Conservation (phyloP, 2,797 vertebrate genomes). For the Chrysocyon brachyurus region DNA sequence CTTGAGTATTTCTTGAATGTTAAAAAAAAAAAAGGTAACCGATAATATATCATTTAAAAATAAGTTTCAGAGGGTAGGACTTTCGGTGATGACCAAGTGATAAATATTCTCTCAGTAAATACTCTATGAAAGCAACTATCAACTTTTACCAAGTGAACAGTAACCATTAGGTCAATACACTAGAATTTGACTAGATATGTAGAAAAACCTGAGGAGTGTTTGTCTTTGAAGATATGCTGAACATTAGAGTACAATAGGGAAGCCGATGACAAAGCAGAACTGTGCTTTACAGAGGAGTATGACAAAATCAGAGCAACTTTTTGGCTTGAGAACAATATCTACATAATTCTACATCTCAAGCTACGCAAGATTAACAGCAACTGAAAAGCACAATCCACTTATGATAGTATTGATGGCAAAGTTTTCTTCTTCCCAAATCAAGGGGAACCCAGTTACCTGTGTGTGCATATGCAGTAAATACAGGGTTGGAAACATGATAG, state of each 20-base stretch:
- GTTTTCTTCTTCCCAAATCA: neutral
- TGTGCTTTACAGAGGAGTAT: neutral
- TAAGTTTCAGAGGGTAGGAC: neutral
- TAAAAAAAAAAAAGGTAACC: neutral
- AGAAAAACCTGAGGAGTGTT: neutral
- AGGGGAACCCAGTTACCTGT: neutral
- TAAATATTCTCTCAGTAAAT: neutral
- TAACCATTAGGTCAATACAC: neutral
- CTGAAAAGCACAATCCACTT: neutral
- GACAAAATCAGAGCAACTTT: neutral
- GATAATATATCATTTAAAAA: neutral
- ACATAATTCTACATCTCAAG: neutral
- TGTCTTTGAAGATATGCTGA: neutral
- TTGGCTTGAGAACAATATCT: neutral
- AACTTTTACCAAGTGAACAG: neutral
- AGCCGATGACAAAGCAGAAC: neutral
- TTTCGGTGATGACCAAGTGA: neutral
- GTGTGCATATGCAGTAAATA: neutral
- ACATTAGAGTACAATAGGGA: neutral
- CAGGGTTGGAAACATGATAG: neutral
- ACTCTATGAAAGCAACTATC: neutral
- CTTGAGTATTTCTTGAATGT: neutral
- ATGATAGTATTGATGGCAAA: neutral
- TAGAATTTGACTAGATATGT: neutral
- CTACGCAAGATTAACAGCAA: neutral